phyloP scores from a whole-genome alignment of 2,888 invertebrate genomes.

The Xanthia icteritia region DNA sequence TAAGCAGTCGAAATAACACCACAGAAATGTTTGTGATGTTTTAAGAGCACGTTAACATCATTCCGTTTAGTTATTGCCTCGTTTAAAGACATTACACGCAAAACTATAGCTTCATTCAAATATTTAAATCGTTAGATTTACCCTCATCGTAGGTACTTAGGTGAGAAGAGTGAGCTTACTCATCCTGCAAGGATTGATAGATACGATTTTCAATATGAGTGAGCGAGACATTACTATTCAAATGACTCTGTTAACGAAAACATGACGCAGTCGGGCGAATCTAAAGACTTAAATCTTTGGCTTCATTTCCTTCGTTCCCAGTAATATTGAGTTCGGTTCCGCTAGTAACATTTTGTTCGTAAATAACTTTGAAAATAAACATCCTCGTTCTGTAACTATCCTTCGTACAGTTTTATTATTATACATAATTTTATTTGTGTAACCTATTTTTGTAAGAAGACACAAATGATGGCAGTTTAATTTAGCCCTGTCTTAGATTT shows the following conservation, averaged over 20 bases:
- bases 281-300: conserved; percentile 3
- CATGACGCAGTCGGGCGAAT: background rate
- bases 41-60: conserved; percentile 41
- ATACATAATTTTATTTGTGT: conserved; percentile 27
- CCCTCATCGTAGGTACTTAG: background rate
- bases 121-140: background rate
- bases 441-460: conserved; percentile 13
- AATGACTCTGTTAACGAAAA: background rate
- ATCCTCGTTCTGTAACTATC: conserved; percentile 42
- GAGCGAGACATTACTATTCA: background rate
- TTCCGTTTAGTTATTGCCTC: conserved; percentile 39
- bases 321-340: conserved; percentile 33
- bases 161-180: background rate
- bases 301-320: conserved; percentile 28
- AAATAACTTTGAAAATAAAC: conserved; percentile 54
- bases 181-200: accelerated
- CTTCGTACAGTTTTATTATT: conserved; percentile 44
- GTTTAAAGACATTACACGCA: conserved; percentile 16
- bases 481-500: conserved; percentile 32
- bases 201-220: background rate
- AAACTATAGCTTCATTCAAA: conserved; percentile 28
- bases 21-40: conserved; percentile 38
- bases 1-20: conserved; percentile 12
- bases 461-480: conserved; percentile 16
- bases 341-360: conserved; percentile 42